Evolutionary conservation across 2,113 vertebrate species (phyloP), one percentile per base, ranked within the genome.

Genomic region (Nymphicus hollandicus): DNA sequence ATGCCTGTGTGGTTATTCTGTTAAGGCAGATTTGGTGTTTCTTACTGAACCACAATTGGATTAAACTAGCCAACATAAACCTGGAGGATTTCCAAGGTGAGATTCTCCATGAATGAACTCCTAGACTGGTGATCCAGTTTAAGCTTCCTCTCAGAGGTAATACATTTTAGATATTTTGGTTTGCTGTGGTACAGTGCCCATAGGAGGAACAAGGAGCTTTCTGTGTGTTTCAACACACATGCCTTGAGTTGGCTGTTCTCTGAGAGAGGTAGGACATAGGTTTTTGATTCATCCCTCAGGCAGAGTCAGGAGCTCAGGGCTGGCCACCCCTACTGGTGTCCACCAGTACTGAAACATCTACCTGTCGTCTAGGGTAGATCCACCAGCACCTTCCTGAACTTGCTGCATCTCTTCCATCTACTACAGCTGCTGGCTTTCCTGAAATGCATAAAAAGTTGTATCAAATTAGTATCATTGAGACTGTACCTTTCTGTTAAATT

Each of bases 231-330:
- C 46, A 28, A 11, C 7, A 16, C 9, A 25, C 7, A 2, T 22
- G 28, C 31, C 53, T 41, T 78, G 66, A 82, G 10, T 63, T 82
- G 28, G 5, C 2, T 53, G 6, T 86, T 70, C 17, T 70, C 41
- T 63, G 28, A 20, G 25, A n/a, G 33, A 44, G 17, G 3, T 14
- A 10, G 23, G 7, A 33, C 0, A 1, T 50, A 20, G 12, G 16
- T 44, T 82, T 66, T 68, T n/a, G 23, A 23, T 86, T 88, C 24
- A 35, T 13, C 4, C 4, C 6, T 10, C 6, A n/a, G 46, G 9
- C 8, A 63, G 27, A 84, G 27, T 78, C n/a, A 79, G 50, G 29
- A 79, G 44, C 58, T 73, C 37, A 70, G 52, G 23, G 72, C 17
- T 80, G 37, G 6, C 41, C 14, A 7, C 81, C 19, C 11, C 35